These are phyloP conservation scores for Pagetopsis macropterus DNA, from an alignment of 2,797 vertebrate genomes.

Conservation along the genomic window DNA sequence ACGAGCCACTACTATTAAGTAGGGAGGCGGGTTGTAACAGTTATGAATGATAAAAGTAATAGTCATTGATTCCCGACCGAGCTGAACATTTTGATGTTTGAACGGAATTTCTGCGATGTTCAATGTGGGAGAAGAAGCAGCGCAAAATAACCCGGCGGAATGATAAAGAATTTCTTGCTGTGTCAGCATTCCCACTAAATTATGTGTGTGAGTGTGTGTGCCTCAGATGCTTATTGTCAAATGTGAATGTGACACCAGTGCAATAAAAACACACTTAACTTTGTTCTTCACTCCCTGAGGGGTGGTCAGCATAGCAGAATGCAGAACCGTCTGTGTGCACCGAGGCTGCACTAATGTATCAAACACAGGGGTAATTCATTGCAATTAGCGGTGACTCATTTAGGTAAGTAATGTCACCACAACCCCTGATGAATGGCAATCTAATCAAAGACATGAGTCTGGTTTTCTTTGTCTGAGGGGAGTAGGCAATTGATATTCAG, in stretches of 20 bases:
- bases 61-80: too few species aligned
- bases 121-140: too few species aligned
- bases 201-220: not conserved
- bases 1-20: too few species aligned
- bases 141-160: too few species aligned
- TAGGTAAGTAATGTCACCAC: conserved; percentile 80
- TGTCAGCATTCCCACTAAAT: too few species aligned
- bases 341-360: conserved; percentile 80
- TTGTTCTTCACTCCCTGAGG: conserved; percentile 47
- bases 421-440: conserved; percentile 74
- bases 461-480: conserved; percentile 44
- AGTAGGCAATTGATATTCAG: conserved; percentile 37
- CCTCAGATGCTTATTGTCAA: conserved; percentile 25
- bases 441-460: conserved; percentile 67
- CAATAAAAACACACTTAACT: conserved; percentile 47
- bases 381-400: conserved; percentile 82
- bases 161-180: too few species aligned
- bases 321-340: conserved; percentile 67
- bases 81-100: too few species aligned
- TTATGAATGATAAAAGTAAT: too few species aligned
- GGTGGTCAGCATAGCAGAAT: conserved; percentile 65
- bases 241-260: conserved; percentile 25
- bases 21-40: too few species aligned
- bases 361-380: conserved; percentile 81
- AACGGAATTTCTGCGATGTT: too few species aligned